phyloP scores from a whole-genome alignment of 2,888 invertebrate species.

The Amphipoea lucens region DNA sequence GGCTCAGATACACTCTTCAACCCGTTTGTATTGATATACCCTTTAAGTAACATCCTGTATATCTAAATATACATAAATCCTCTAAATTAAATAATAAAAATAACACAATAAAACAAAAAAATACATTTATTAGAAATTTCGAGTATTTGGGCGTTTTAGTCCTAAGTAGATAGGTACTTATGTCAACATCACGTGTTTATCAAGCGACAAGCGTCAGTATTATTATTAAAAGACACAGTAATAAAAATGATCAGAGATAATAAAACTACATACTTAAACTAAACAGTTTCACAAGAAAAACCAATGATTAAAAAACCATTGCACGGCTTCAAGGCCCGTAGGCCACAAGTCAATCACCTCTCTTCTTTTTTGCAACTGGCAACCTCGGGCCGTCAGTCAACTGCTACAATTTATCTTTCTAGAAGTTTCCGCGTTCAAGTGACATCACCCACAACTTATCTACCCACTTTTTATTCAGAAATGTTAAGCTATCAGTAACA shows the following conservation, averaged over 20 bases:
- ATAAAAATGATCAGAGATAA: neutral
- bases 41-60: no score
- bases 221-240: neutral
- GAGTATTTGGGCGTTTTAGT: no score
- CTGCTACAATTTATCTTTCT: slow-evolving; percentile 75
- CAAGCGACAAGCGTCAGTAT: no score
- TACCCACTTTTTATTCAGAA: slow-evolving; percentile 63
- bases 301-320: slow-evolving; percentile 25
- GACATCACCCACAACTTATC: slow-evolving; percentile 75
- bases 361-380: slow-evolving; percentile 45
- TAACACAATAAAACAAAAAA: no score
- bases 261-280: neutral
- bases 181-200: no score
- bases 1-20: no score
- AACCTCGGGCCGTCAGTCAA: slow-evolving; percentile 61
- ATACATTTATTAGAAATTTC: no score
- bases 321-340: slow-evolving; percentile 17
- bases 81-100: no score
- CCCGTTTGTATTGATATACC: no score
- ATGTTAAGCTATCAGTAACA: slow-evolving; percentile 14
- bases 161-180: no score
- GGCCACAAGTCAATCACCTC: slow-evolving; percentile 58
- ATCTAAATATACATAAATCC: no score
- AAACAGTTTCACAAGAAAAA: slow-evolving; percentile 2
- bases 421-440: slow-evolving; percentile 67